Percentiles rank a stretch among this genome's conserved stretches.
These are phyloP conservation scores for Megalopta genalis DNA, from an alignment of 1,140 invertebrate genomes.

Conservation along the genomic window DNA sequence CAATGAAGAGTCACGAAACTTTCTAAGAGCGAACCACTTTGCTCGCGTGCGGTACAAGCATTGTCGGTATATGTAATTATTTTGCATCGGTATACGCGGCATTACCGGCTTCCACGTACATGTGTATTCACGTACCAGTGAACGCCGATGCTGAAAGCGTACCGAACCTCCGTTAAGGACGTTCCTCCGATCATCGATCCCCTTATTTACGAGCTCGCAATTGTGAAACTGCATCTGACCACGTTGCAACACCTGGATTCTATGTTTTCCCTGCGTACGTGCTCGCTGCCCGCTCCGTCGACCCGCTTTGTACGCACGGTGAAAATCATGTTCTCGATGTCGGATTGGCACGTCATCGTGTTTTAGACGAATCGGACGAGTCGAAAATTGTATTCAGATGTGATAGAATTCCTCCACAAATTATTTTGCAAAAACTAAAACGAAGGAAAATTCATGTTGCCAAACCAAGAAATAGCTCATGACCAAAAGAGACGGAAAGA, in stretches of 20 bases:
- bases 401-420: too few species aligned
- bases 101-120: neutral
- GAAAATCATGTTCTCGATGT: too few species aligned
- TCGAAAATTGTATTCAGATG: too few species aligned
- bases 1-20: constrained; percentile 18
- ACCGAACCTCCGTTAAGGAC: neutral
- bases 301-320: neutral
- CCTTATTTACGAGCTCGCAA: neutral
- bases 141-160: neutral
- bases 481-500: too few species aligned
- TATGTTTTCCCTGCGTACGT: neutral
- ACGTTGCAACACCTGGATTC: neutral
- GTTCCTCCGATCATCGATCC: neutral
- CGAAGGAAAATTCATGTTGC: too few species aligned
- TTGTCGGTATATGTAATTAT: constrained; percentile 11
- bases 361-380: too few species aligned
- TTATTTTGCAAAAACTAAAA: too few species aligned
- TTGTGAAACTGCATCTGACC: neutral
- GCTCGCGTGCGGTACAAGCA: constrained; percentile 13
- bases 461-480: too few species aligned
- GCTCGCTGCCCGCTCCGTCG: neutral
- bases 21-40: constrained; percentile 9
- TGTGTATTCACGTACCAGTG: neutral
- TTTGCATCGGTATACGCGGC: constrained; percentile 2
- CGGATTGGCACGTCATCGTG: too few species aligned